phyloP scores from a whole-genome alignment of 2,113 vertebrate genomes.

The Myotis yumanensis region DNA sequence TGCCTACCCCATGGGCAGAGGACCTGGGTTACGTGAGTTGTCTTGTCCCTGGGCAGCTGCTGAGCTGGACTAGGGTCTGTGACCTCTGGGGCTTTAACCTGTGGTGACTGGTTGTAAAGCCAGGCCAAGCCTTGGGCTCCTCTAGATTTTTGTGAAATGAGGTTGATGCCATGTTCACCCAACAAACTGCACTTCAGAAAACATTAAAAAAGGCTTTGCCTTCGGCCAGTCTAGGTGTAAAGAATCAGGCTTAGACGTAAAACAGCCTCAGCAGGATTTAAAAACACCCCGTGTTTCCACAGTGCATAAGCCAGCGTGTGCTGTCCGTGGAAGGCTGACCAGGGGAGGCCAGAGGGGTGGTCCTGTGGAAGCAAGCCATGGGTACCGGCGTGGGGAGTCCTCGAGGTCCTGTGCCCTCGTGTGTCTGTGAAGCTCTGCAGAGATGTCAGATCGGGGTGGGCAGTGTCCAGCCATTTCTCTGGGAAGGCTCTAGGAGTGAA shows the following conservation, averaged over 20 bases:
- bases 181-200: background rate
- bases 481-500: background rate
- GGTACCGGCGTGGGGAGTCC: background rate
- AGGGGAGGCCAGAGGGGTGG: slow-evolving; percentile 55
- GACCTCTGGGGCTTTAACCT: background rate
- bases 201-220: background rate
- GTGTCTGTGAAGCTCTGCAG: background rate
- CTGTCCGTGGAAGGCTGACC: slow-evolving; percentile 54
- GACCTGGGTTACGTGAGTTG: background rate
- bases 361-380: slow-evolving; percentile 64
- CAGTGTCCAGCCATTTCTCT: background rate
- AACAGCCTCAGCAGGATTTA: slow-evolving; percentile 68
- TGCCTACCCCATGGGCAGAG: background rate
- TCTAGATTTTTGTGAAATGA: background rate
- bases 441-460: background rate
- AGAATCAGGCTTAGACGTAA: background rate
- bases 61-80: background rate
- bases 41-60: background rate
- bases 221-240: background rate
- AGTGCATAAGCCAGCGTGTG: slow-evolving; percentile 49
- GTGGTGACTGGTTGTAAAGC: background rate
- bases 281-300: slow-evolving; percentile 69
- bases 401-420: background rate
- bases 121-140: background rate
- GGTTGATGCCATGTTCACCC: background rate